A percentile compares a stretch with the other conserved stretches of the same genome.
Evolutionary conservation across 1,140 invertebrate genomes (phyloP).

Genomic region (Arion vulgaris): DNA sequence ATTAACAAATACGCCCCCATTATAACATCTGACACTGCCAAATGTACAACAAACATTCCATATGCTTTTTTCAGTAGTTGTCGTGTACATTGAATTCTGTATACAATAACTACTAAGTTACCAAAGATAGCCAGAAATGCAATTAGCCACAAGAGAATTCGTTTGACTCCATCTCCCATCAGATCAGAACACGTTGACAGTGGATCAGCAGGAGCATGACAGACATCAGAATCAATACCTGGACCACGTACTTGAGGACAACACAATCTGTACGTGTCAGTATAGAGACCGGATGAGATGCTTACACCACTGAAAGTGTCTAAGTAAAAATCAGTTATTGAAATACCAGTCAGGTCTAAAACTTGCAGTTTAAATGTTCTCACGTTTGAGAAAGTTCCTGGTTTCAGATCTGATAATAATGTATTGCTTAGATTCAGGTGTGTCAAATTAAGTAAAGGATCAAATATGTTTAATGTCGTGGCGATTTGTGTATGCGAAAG

Average conservation of each 20-base stretch:
- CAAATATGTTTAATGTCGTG: neutral
- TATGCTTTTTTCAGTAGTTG: conserved; percentile 25
- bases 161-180: neutral
- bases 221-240: conserved; percentile 12
- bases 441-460: conserved; percentile 5
- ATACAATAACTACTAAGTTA: conserved; percentile 50
- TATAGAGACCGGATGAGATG: conserved; percentile 18
- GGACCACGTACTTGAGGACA: conserved; percentile 33
- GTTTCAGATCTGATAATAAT: neutral
- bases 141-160: neutral
- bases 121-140: conserved; percentile 44
- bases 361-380: neutral
- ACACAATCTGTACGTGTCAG: conserved; percentile 49
- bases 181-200: neutral
- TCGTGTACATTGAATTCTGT: conserved; percentile 38
- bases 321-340: conserved; percentile 16
- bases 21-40: conserved; percentile 57
- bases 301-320: conserved; percentile 28
- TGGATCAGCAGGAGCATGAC: conserved; percentile 8
- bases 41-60: conserved; percentile 53
- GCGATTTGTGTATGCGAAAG: conserved; percentile 17
- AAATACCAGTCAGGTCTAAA: conserved; percentile 22
- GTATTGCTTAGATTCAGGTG: conserved; percentile 30
- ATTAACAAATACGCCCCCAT: conserved; percentile 65
- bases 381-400: conserved; percentile 4